Evolutionary conservation across 2,113 vertebrate genomes (phyloP), one percentile per base, ranked within the genome.

Genomic region (Alectura lathami): DNA sequence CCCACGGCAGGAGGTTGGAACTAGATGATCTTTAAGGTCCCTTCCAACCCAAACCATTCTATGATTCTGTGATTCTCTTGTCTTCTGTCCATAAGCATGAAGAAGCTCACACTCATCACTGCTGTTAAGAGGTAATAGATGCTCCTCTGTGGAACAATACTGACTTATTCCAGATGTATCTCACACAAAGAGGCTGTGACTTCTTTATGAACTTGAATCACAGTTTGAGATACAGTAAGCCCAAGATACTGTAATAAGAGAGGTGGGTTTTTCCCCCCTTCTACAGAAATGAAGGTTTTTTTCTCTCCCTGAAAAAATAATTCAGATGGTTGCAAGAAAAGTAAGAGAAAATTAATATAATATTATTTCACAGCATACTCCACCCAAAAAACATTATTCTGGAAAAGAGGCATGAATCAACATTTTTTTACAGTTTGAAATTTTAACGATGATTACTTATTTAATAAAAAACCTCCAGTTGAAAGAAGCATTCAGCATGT

Each of bases 401-500:
- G 59, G 43, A 80, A 91, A 66, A 88, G 54, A 57, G 0, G 0
- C 60, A 94, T 73, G 63, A 95, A 93, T 76, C 66, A 73, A 53
- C 7, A 47, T 30, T 26, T 79, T 79, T 70, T 68, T 51, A 53
- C 32, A 63, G 32, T 5, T 70, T 74, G 47, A 89, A 91, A 88
- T 80, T 54, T 88, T 89, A 79, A 94, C 60, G 47, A 72, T 40
- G 68, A 79, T 83, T 68, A 87, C 51, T 84, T 80, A 73, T 63
- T 79, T 85, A 62, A 62, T 57, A 50, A 43, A 83, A 81, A 54
- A 3, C 8, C 22, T 59, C 42, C 36, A 85, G 75, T 17, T 92
- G 60, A 87, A 96, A 94, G 20, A 83, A 94, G 64, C 29, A 68
- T 62, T 74, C 59, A 91, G 63, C 54, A 47, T 80, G 45, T 88